Evolutionary conservation across 1,140 invertebrate genomes (phyloP).

Genomic region (Euwallacea similis): DNA sequence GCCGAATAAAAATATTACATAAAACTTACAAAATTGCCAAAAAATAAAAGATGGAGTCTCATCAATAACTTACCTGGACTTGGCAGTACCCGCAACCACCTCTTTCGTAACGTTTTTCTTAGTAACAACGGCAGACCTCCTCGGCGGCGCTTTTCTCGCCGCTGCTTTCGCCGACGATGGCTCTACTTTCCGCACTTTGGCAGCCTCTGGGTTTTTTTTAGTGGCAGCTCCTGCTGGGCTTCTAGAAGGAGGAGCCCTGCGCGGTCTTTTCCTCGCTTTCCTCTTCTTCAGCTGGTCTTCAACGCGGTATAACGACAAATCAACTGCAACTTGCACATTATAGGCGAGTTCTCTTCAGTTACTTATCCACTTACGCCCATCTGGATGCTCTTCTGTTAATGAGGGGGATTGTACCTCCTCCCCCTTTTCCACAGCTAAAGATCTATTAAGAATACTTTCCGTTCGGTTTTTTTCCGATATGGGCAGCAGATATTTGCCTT

Average conservation of each 20-base stretch:
- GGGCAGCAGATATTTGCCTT: conserved; percentile 70
- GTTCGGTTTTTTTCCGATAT: conserved; percentile 74
- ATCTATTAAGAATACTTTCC: conserved; percentile 81
- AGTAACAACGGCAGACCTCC: conserved; percentile 5
- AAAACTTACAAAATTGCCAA: background rate
- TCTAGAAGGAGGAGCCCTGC: conserved; percentile 41
- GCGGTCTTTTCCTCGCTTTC: conserved; percentile 52
- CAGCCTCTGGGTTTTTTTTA: conserved; percentile 44
- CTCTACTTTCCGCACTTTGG: conserved; percentile 46
- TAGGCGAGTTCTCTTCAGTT: background rate
- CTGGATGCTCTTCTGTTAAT: conserved; percentile 81
- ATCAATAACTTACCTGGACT: background rate
- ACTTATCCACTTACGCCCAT: conserved; percentile 70
- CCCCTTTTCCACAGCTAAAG: conserved; percentile 79
- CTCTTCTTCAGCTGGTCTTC: conserved; percentile 76
- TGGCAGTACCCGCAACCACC: conserved; percentile 2
- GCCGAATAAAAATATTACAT: background rate
- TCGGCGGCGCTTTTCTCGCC: conserved; percentile 3
- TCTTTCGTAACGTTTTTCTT: conserved; percentile 33
- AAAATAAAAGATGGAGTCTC: background rate
- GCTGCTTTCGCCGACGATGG: conserved; percentile 23
- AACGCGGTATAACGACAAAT: conserved; percentile 76
- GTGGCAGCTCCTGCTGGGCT: conserved; percentile 25
- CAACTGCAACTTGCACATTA: conserved; percentile 61
- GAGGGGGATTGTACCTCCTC: conserved; percentile 64